Base-by-base conservation (phyloP, 2,888 invertebrate genomes). In the Parascotia fuliginaria region DNA sequence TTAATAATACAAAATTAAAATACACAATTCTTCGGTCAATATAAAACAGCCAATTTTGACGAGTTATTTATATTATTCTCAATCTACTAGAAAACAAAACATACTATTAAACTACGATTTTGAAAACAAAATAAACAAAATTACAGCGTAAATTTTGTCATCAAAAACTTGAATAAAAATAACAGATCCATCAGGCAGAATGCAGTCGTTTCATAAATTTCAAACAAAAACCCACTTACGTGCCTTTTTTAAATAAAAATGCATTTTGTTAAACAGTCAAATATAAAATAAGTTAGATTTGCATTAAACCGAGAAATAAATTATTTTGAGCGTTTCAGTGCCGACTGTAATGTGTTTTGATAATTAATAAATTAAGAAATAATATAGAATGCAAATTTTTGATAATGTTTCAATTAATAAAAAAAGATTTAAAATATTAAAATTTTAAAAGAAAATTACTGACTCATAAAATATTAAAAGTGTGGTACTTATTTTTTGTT, bases 11-110 rank as follows among this genome's bases (percentile, higher is more conserved):
- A 6, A 14, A 14, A 40, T 42, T n/a, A 6, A 16, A 46, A 28
- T 42, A 31, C 24, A 32, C 38, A 0, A 36, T 54, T 41, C 51
- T 55, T 58, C 53, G 45, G 48, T 51, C 28, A 41, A 49, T 36
- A 39, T 42, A 48, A 31, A 38, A 68, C 65, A 66, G 61, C 69
- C 65, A 31, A 65, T 65, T 60, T 68, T 66, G 61, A 66, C 41
- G 49, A 49, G 33, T 1, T 1, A 7, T 6, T 24, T 6, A 24
- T 9, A 24, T 24, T 24, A 24, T 24, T 6, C 7, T 24, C 3
- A 24, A 24, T 7, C 7, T 24, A 6, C 24, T 24, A 1, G 1
- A 24, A 24, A 24, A 19, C 2, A 19, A 19, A 19, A 19, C 5
- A 19, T 19, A 19, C 19, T 19, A 19, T 19, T 19, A 19, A 2